Evolutionary conservation across 2,113 vertebrate genomes (phyloP).

Genomic region (Amblyornis subalaris): DNA sequence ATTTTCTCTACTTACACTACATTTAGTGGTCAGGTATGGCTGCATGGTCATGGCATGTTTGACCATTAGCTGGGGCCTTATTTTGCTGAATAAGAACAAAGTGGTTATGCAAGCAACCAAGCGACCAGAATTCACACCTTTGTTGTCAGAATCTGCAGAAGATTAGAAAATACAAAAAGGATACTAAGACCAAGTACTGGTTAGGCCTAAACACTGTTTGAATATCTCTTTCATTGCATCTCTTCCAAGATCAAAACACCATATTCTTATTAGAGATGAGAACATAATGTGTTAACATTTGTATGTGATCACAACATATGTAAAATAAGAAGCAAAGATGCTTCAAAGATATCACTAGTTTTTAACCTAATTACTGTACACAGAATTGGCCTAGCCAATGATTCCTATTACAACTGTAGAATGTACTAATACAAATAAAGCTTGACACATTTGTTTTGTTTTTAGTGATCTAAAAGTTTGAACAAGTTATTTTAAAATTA

Average conservation of each 20-base stretch:
- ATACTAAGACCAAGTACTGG: too few relatives aligned
- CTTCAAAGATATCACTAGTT: neutral
- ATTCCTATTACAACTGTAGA: neutral
- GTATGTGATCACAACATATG: neutral
- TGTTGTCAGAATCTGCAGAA: conserved; percentile 84
- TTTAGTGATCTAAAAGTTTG: neutral
- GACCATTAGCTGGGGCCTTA: conserved; percentile 96
- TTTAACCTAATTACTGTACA: neutral
- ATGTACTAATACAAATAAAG: neutral
- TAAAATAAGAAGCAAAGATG: neutral
- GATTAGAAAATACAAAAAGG: conserved; percentile 10
- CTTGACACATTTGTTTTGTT: neutral
- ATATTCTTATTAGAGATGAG: neutral
- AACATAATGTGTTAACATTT: neutral
- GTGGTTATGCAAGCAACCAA: conserved; percentile 96
- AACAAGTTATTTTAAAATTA: neutral
- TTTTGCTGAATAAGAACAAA: conserved; percentile 98
- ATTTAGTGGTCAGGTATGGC: conserved; percentile 98
- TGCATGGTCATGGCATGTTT: conserved; percentile 99
- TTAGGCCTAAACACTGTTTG: too few relatives aligned
- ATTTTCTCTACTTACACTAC: conserved; percentile 85
- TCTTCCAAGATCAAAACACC: neutral
- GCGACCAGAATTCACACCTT: conserved; percentile 88
- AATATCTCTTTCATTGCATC: neutral
- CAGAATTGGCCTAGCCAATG: neutral